Base-by-base conservation (phyloP, 1,140 invertebrate genomes). In the Drosophila truncata region DNA sequence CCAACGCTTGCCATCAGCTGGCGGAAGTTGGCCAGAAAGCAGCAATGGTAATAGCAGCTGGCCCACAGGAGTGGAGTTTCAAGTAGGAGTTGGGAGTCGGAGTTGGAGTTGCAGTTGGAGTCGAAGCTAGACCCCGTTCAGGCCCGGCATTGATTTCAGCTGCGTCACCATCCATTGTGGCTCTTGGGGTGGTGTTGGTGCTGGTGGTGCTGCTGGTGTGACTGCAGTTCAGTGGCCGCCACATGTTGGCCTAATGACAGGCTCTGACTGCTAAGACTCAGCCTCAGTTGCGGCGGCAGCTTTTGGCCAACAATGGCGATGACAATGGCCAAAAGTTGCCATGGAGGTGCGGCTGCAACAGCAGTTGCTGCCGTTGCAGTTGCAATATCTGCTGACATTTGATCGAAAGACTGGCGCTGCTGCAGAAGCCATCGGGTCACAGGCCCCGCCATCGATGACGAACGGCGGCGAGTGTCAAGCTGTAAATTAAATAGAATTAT, bases 401-500 rank as follows among this genome's bases (percentile, higher is more conserved):
- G 84, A 88, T 88, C 84, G 84, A 88, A 88, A 90, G 84, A 54
- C 84, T 72, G 57, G 59, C 47, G 82, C 82, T 71, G 81, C 81
- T 52, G 82, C 82, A 76, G 82, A 86, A 86, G 82, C 78, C 64
- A 65, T 62, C 54, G 75, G 75, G 76, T 70, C 77, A 70, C 29
- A 74, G 27, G 14, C 31, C 39, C 37, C 20, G 47, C 66, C 66
- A 31, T 46, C 69, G 71, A 62, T 73, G 70, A 73, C 70, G 70
- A 73, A 50, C 70, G 58, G 67, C 54, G 83, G 64, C 81, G 78
- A 82, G 85, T 90, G 85, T 85, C 85, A 90, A 85, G 80, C 78
- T 78, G 74, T 73, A 90, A 90, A 90, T 90, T 84, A 82, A 90
- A 82, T 90, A 80, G 78, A 90, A 90, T 90, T 90, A 90, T 90